Percentiles rank a stretch among this genome's conserved stretches.
These are phyloP conservation scores for Silurus aristotelis DNA, from an alignment of 2,797 vertebrate species.

Conservation along the genomic window DNA sequence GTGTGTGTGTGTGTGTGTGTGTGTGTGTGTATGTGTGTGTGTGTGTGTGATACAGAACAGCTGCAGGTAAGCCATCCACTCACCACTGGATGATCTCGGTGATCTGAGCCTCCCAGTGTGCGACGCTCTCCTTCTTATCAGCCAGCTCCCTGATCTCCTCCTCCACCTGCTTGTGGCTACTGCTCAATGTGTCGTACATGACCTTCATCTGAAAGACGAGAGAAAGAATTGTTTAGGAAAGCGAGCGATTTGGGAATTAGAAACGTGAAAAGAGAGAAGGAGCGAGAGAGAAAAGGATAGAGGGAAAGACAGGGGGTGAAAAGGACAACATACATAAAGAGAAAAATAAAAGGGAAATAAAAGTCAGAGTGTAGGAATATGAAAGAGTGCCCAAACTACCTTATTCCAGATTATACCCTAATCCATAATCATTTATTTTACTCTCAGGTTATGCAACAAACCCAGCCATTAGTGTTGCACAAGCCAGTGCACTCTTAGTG, in stretches of 20 bases:
- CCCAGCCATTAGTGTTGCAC: too few relatives aligned
- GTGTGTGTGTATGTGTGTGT: constrained; percentile 38
- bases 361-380: neutral
- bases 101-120: constrained; percentile 98
- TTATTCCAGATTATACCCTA: neutral
- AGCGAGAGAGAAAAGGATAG: too few relatives aligned
- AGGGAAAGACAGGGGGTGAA: neutral
- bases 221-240: neutral
- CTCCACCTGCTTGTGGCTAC: constrained; percentile 86
- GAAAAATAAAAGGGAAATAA: neutral
- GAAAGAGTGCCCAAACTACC: neutral
- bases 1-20: neutral
- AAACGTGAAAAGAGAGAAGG: neutral
- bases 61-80: constrained; percentile 61
- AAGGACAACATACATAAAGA: neutral
- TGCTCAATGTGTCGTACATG: constrained; percentile 83
- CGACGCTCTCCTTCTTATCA: constrained; percentile 96
- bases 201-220: constrained; percentile 74
- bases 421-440: neutral
- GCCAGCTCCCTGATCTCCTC: constrained; percentile 92
- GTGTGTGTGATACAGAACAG: constrained; percentile 57
- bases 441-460: too few relatives aligned
- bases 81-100: constrained; percentile 99
- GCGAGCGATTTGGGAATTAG: neutral
- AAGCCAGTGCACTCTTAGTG: too few relatives aligned